Percentiles rank a stretch among this genome's conserved stretches.
Evolutionary conservation across 1,140 invertebrate species (phyloP).

Genomic region (Euwallacea similis): DNA sequence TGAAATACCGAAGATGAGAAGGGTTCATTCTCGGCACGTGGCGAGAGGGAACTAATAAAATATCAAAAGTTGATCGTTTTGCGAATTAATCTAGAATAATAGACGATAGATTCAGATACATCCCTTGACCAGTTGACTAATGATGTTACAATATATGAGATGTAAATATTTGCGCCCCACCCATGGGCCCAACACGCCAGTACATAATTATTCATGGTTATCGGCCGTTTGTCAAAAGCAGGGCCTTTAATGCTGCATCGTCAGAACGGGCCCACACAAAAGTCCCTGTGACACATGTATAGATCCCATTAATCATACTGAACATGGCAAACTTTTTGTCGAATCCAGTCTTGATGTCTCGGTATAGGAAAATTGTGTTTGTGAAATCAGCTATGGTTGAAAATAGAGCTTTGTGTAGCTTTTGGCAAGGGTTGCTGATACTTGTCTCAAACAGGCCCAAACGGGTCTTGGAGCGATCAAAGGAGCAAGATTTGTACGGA

Average conservation of each 20-base stretch:
- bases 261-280: conserved; percentile 20
- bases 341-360: background rate
- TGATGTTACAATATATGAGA: conserved; percentile 1
- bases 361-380: too few relatives aligned
- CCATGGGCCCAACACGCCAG: conserved; percentile 39
- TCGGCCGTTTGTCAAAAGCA: conserved; percentile 41
- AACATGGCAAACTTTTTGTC: conserved; percentile 8
- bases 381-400: too few relatives aligned
- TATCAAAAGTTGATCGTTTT: too few relatives aligned
- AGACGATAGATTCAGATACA: background rate
- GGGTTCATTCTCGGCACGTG: too few relatives aligned
- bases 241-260: conserved; percentile 8
- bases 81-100: too few relatives aligned
- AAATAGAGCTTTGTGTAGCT: too few relatives aligned
- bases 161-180: conserved; percentile 33
- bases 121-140: background rate
- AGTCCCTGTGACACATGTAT: conserved; percentile 22
- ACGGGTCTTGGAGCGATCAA: too few relatives aligned
- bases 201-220: conserved; percentile 50
- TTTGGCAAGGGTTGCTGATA: too few relatives aligned
- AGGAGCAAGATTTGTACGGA: too few relatives aligned
- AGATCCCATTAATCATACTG: conserved; percentile 19
- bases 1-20: too few relatives aligned
- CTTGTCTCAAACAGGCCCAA: too few relatives aligned
- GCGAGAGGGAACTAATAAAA: too few relatives aligned